Percentiles rank a stretch among this genome's conserved stretches.
Evolutionary conservation across 2,888 invertebrate species (phyloP).

Genomic region (Erebia ligea): DNA sequence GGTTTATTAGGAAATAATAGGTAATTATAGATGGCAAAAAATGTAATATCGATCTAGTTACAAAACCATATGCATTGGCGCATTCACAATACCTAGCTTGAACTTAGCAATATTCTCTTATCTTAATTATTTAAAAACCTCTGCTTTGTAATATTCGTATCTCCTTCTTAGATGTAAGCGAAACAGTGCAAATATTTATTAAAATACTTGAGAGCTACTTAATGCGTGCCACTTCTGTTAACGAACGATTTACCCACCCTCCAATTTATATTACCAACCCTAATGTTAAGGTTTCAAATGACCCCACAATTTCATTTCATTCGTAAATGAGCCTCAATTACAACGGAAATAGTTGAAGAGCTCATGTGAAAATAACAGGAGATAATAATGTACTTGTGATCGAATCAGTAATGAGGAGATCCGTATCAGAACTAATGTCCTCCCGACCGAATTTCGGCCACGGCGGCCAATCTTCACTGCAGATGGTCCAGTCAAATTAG

Average conservation of each 20-base stretch:
- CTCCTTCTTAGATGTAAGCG: neutral
- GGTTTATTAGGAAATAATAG: too few species aligned
- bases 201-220: slow-evolving; percentile 8
- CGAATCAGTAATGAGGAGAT: neutral
- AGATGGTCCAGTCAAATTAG: too few species aligned
- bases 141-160: too few species aligned
- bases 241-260: slow-evolving; percentile 24
- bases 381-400: neutral
- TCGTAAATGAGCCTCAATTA: slow-evolving; percentile 41
- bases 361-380: neutral
- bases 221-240: slow-evolving; percentile 15
- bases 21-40: too few species aligned
- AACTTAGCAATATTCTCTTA: too few species aligned
- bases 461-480: too few species aligned
- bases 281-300: slow-evolving; percentile 26
- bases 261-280: slow-evolving; percentile 24
- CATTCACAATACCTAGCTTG: too few species aligned
- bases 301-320: slow-evolving; percentile 34
- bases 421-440: neutral
- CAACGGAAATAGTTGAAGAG: slow-evolving; percentile 30
- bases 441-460: too few species aligned
- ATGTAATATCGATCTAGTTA: too few species aligned
- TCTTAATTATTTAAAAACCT: too few species aligned
- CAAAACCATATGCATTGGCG: too few species aligned
- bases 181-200: neutral